Conservation (phyloP, 2,888 invertebrate species). For the Drosophila anceps region DNA sequence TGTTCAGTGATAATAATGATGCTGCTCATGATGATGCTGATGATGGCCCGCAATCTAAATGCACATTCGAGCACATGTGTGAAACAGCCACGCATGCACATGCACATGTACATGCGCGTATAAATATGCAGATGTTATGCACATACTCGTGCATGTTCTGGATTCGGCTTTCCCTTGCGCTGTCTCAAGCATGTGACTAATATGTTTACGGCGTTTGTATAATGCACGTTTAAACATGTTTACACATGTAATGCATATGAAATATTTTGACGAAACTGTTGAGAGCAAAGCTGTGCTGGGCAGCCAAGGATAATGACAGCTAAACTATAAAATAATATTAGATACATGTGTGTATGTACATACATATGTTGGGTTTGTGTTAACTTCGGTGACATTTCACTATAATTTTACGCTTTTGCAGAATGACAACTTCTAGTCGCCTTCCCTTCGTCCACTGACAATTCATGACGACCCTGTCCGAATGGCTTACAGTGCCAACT, state of each 20-base stretch:
- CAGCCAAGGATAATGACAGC: background rate
- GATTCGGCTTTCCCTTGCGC: constrained; percentile 25
- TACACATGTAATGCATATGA: constrained; percentile 8
- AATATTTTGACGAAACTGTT: background rate
- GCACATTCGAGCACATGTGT: background rate
- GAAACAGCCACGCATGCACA: constrained; percentile 1
- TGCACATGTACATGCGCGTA: background rate
- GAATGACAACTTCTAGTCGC: too few species aligned
- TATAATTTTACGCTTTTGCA: too few species aligned
- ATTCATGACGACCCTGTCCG: too few species aligned
- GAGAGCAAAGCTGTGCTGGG: background rate
- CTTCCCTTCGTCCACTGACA: too few species aligned
- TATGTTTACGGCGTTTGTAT: background rate
- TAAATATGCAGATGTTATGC: background rate
- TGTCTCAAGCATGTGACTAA: constrained; percentile 17
- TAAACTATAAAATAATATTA: background rate
- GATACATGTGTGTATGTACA: too few species aligned
- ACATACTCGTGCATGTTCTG: constrained; percentile 10
- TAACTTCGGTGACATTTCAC: too few species aligned
- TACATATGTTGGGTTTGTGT: too few species aligned
- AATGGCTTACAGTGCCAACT: too few species aligned
- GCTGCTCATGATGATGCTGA: background rate
- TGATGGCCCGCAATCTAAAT: constrained; percentile 18
- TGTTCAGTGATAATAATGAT: background rate
- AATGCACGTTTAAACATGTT: background rate